Percentiles rank a stretch among this genome's conserved stretches.
These are phyloP conservation scores for Etheostoma spectabile DNA, from an alignment of 2,113 vertebrate genomes.

Conservation along the genomic window DNA sequence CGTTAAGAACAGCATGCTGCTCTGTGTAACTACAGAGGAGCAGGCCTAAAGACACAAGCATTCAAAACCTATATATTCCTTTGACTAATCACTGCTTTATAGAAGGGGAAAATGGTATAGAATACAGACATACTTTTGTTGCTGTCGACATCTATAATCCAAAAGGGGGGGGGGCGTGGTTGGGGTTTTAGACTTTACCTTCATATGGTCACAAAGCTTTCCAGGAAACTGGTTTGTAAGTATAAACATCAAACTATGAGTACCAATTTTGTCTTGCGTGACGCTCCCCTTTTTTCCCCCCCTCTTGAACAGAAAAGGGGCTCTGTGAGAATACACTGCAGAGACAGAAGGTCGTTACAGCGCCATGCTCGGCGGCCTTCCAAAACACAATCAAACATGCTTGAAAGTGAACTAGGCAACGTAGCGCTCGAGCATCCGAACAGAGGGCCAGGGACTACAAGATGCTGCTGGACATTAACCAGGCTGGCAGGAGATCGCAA, in stretches of 20 bases:
- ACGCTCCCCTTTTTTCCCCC: background rate
- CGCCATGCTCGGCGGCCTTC: conserved; percentile 76
- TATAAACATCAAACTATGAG: background rate
- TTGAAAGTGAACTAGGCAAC: conserved; percentile 78
- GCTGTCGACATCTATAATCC: conserved; percentile 29
- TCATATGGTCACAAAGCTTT: background rate
- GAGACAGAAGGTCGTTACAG: conserved; percentile 84
- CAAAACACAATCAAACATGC: conserved; percentile 84
- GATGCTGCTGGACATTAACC: conserved; percentile 84
- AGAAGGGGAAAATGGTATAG: background rate
- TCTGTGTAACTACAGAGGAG: conserved; percentile 6
- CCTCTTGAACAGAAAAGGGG: conserved; percentile 78
- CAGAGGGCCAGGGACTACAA: conserved; percentile 82
- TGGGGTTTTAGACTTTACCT: background rate
- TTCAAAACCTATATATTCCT: background rate
- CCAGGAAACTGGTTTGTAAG: background rate
- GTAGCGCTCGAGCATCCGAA: conserved; percentile 81
- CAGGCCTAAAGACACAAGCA: background rate
- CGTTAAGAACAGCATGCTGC: conserved; percentile 17
- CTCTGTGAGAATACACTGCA: conserved; percentile 83
- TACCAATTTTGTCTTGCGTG: background rate
- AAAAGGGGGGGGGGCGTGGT: conserved; percentile 55
- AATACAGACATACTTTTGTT: conserved; percentile 25
- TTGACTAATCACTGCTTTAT: background rate
- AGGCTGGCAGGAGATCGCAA: conserved; percentile 85